Percentiles rank a stretch among this genome's conserved stretches.
These are phyloP conservation scores for Periophthalmus modestus DNA, from an alignment of 2,113 vertebrate genomes.

Conservation along the genomic window DNA sequence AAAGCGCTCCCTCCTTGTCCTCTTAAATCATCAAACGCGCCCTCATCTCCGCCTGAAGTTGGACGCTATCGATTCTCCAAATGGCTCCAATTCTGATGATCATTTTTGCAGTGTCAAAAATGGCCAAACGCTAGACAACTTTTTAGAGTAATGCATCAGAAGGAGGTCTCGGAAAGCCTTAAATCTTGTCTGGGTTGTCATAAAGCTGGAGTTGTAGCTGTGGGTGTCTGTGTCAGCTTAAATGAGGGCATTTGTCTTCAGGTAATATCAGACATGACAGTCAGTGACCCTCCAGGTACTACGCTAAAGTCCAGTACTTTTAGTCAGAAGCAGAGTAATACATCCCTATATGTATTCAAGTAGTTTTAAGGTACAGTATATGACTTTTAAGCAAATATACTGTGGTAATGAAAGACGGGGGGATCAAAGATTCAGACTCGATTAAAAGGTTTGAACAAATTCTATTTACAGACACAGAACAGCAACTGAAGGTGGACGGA, in stretches of 20 bases:
- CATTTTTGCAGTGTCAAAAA: conserved; percentile 2
- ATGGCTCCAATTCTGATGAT: neutral
- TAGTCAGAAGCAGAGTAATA: neutral
- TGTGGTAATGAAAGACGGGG: too few species aligned
- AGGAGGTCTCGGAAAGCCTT: neutral
- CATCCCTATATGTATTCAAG: too few species aligned
- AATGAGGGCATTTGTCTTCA: neutral
- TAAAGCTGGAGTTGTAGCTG: neutral
- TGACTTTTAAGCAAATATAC: too few species aligned
- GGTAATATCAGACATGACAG: conserved; percentile 2
- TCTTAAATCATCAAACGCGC: conserved; percentile 7
- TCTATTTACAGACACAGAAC: too few species aligned
- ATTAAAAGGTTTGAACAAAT: too few species aligned
- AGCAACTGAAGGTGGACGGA: too few species aligned
- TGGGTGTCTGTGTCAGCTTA: neutral
- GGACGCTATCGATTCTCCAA: neutral
- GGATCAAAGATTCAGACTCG: too few species aligned
- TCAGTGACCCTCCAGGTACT: neutral
- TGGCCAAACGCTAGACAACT: neutral
- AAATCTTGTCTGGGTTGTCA: neutral
- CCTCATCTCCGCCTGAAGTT: conserved; percentile 1
- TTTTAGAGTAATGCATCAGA: conserved; percentile 6
- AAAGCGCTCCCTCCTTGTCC: conserved; percentile 6
- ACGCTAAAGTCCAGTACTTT: neutral
- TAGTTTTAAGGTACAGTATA: too few species aligned